Evolutionary conservation across 2,113 vertebrate genomes (phyloP).

Genomic region (Erpornis zantholeuca): DNA sequence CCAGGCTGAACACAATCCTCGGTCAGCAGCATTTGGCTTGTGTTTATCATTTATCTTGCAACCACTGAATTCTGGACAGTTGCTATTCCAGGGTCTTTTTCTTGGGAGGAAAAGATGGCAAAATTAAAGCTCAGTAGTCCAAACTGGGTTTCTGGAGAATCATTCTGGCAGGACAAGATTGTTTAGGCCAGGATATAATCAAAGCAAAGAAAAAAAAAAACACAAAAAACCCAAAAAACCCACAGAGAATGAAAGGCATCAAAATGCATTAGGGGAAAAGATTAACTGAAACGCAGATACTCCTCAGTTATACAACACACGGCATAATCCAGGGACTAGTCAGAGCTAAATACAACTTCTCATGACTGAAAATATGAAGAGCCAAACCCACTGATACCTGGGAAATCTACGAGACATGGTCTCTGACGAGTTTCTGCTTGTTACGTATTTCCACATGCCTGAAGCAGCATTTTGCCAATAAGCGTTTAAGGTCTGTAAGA

Average conservation of each 20-base stretch:
- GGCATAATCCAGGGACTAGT: neutral
- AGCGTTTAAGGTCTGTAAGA: neutral
- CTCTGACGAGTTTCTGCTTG: neutral
- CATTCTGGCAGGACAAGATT: neutral
- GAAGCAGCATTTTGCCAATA: neutral
- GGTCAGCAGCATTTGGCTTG: fast-evolving
- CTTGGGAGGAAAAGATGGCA: neutral
- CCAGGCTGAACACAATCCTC: neutral
- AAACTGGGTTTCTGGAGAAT: neutral
- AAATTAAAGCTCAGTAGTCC: neutral
- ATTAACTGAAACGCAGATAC: neutral
- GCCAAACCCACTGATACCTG: neutral
- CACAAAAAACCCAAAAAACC: no score
- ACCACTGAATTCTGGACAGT: neutral
- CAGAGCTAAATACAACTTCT: neutral
- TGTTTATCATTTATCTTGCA: neutral
- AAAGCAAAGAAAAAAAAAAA: neutral
- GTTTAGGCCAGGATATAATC: neutral
- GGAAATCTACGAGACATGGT: neutral
- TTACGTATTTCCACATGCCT: neutral
- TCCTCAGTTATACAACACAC: neutral
- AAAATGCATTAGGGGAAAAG: neutral
- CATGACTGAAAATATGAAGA: neutral
- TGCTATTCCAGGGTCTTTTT: neutral
- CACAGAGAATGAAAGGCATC: neutral